Percentiles rank a stretch among this genome's conserved stretches.
Conservation (phyloP, 1,140 invertebrate genomes). For the Plutomurus gul region DNA sequence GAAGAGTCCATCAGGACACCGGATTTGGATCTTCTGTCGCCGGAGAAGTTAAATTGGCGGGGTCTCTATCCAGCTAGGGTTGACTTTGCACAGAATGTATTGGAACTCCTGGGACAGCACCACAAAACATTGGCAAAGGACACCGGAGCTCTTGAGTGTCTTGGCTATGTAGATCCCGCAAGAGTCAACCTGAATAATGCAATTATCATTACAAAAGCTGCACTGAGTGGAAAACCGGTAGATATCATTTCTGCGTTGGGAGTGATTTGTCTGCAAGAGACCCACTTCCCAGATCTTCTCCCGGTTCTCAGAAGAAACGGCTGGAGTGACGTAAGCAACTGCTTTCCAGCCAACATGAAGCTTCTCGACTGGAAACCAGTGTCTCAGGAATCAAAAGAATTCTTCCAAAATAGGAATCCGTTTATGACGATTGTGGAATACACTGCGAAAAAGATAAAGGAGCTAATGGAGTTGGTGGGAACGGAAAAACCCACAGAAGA, state of each 20-base stretch:
- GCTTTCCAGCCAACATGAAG: neutral
- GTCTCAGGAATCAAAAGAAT: neutral
- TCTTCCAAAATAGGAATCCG: neutral
- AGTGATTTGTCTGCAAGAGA: neutral
- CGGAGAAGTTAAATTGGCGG: neutral
- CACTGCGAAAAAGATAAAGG: neutral
- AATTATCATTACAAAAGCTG: neutral
- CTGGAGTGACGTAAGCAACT: neutral
- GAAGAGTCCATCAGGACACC: neutral
- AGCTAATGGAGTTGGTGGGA: neutral
- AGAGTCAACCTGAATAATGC: neutral
- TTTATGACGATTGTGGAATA: neutral
- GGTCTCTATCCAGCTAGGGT: neutral
- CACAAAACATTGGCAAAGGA: constrained; percentile 2
- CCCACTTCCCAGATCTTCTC: neutral
- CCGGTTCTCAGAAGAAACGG: neutral
- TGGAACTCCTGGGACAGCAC: neutral
- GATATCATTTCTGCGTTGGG: neutral
- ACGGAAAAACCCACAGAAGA: neutral
- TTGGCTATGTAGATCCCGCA: neutral
- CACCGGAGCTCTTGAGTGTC: neutral
- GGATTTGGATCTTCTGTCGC: constrained; percentile 2
- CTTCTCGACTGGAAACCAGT: neutral
- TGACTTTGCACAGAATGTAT: neutral
- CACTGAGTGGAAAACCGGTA: neutral